Evolutionary conservation across 1,140 invertebrate species (phyloP).

Genomic region (Gonioctena quinquepunctata): DNA sequence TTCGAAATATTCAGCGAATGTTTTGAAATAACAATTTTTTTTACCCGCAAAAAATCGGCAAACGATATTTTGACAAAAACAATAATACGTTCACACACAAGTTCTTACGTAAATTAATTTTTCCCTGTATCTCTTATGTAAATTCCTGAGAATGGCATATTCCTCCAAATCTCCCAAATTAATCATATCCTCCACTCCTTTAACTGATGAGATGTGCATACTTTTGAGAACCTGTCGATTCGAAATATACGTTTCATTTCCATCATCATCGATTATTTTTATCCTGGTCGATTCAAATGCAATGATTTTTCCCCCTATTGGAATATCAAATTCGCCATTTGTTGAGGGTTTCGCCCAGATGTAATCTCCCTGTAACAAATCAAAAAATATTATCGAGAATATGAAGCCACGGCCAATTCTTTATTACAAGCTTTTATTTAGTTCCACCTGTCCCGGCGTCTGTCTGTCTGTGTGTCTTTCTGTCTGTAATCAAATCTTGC

Average conservation of each 20-base stretch:
- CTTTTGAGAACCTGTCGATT: conserved; percentile 70
- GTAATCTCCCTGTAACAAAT: conserved; percentile 74
- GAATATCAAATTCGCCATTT: conserved; percentile 78
- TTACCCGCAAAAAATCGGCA: too few relatives aligned
- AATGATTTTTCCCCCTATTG: conserved; percentile 79
- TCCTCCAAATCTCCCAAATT: conserved; percentile 90
- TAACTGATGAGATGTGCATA: conserved; percentile 84
- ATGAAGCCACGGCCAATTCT: neutral
- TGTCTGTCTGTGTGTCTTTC: too few relatives aligned
- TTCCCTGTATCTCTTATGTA: conserved; percentile 87
- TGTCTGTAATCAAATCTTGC: too few relatives aligned
- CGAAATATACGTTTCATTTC: conserved; percentile 64
- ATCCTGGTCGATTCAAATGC: conserved; percentile 77
- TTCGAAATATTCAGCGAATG: too few relatives aligned
- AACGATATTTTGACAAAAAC: too few relatives aligned
- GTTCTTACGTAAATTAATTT: conserved; percentile 86
- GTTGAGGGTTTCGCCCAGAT: conserved; percentile 82
- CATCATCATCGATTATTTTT: conserved; percentile 79
- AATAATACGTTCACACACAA: too few relatives aligned
- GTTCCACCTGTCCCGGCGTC: too few relatives aligned
- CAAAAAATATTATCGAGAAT: neutral
- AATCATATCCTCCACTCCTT: conserved; percentile 94
- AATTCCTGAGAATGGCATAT: conserved; percentile 88
- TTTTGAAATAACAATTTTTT: too few relatives aligned
- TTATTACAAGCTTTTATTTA: too few relatives aligned